A percentile compares a stretch with the other conserved stretches of the same genome.
phyloP scores from a whole-genome alignment of 1,140 invertebrate species.

The Phymorhynchus buccinoides region DNA sequence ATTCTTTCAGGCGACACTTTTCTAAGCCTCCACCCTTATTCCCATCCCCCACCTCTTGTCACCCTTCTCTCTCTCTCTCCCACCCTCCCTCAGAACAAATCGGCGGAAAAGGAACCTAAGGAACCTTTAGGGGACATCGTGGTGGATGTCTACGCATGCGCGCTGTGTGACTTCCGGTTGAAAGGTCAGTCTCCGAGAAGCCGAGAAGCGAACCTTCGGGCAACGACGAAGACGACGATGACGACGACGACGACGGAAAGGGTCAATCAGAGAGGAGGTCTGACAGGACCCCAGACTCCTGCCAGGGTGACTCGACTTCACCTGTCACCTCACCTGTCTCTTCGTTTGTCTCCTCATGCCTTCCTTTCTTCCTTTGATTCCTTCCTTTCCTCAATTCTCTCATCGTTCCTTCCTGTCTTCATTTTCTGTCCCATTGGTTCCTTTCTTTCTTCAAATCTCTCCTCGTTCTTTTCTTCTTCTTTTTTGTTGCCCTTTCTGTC shows the following conservation, averaged over 20 bases:
- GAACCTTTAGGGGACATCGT: too few species aligned
- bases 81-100: slow-evolving; percentile 20
- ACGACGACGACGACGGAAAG: slow-evolving; percentile 22
- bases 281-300: not conserved
- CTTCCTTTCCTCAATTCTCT: too few species aligned
- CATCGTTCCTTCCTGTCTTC: too few species aligned
- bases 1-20: slow-evolving; percentile 19
- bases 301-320: not conserved
- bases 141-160: slow-evolving; percentile 6
- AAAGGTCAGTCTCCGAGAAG: slow-evolving; percentile 21
- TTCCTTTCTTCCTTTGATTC: too few species aligned
- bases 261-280: slow-evolving; percentile 1
- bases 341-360: too few species aligned
- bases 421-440: too few species aligned
- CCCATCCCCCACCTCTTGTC: not conserved
- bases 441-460: too few species aligned
- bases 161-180: slow-evolving; percentile 33
- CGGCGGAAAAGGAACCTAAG: slow-evolving; percentile 24
- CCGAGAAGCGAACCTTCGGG: slow-evolving; percentile 3
- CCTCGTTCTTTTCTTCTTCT: too few species aligned
- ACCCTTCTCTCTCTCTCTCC: not conserved
- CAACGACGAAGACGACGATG: slow-evolving; percentile 6
- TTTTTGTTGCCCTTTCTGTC: too few species aligned
- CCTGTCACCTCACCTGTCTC: slow-evolving; percentile 11
- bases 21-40: not conserved